Evolutionary conservation across 2,797 vertebrate species (phyloP), one percentile per base, ranked within the genome.

Genomic region (Crax fasciolata): DNA sequence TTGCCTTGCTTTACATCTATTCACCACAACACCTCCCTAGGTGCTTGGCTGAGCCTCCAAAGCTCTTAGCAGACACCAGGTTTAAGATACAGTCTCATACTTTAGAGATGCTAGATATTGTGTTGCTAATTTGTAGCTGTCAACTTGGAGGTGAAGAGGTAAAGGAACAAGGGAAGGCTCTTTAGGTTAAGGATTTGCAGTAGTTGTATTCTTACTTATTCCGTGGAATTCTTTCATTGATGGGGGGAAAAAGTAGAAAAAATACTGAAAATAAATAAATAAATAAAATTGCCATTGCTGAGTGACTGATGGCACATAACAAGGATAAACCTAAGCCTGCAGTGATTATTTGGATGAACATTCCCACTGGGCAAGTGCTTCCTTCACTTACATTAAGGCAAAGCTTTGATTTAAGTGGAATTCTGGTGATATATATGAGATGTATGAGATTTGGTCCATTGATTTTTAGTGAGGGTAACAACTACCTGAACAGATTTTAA

Each of bases 391-490:
- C 39, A 67, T 66, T 86, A 86, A 92, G 38, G 71, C 71, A 94
- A 49, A 32, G 0, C 73, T 91, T 91, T 88, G 79, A 96, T 91
- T 89, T 92, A 83, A 91, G 55, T 88, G 67, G 41, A 74, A 84
- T 95, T 91, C 89, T 88, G 55, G 67, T 93, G 75, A 66, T 90
- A 76, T 49, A 71, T 84, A 85, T 70, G 55, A 86, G 87, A 94
- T 87, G 55, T 84, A 89, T 81, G 76, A 92, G 89, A 90, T 93
- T 86, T 84, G 55, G 84, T 91, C 52, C 25, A 95, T 92, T 91
- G 92, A 91, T 94, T 97, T 96, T 93, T 91, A 90, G 84, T 79
- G 83, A 91, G 48, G 51, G 49, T 91, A 92, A 89, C 62, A 87
- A 84, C 51, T 76, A 75, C 58, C 51, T 91, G 82, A 89, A 78